A percentile compares a stretch with the other conserved stretches of the same genome.
Evolutionary conservation across 2,888 invertebrate species (phyloP).

Genomic region (Chrysolina americana): DNA sequence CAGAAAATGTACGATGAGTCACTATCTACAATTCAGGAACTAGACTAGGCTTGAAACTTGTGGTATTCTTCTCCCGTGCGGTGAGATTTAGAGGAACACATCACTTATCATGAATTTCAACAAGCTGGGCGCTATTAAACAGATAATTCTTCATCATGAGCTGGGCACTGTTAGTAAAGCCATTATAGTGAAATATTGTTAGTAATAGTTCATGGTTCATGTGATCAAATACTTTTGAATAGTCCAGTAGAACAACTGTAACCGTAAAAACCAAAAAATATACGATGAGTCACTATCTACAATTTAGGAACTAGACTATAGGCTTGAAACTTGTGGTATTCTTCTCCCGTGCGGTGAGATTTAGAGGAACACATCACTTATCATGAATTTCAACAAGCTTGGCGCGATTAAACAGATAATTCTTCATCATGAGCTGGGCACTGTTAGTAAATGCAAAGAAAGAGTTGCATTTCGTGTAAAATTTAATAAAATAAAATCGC

Average conservation of each 20-base stretch:
- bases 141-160: slow-evolving; percentile 5
- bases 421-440: slow-evolving; percentile 1
- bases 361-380: too few relatives aligned
- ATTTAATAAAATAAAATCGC: too few relatives aligned
- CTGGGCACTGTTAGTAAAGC: not conserved
- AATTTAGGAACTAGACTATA: too few relatives aligned
- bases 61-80: not conserved
- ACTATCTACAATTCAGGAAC: too few relatives aligned
- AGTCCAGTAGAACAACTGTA: not conserved
- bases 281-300: too few relatives aligned
- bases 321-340: not conserved
- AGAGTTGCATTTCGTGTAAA: too few relatives aligned
- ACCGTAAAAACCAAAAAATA: too few relatives aligned
- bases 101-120: not conserved
- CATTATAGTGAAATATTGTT: not conserved
- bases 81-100: too few relatives aligned
- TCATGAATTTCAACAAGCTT: not conserved
- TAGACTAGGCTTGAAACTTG: not conserved
- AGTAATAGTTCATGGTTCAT: not conserved
- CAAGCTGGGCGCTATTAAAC: not conserved
- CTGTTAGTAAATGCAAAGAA: not conserved
- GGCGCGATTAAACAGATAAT: not conserved
- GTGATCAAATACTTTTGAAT: not conserved
- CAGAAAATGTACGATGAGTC: too few relatives aligned
- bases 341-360: too few relatives aligned